Percentiles rank a stretch among this genome's conserved stretches.
phyloP scores from a whole-genome alignment of 2,888 invertebrate genomes.

The Orthosia incerta region DNA sequence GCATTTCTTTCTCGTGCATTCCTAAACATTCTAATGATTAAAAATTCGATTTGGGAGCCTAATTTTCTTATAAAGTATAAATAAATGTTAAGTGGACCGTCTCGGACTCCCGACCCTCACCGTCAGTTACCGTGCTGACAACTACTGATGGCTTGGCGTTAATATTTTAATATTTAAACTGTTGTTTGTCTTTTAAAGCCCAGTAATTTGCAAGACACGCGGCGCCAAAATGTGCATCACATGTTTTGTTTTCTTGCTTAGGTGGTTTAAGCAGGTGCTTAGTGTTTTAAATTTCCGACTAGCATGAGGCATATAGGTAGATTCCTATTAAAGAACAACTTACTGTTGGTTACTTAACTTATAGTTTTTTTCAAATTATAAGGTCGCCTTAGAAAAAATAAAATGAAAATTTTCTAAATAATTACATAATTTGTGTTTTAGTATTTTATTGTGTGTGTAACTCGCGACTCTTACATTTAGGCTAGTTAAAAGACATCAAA shows the following conservation, averaged over 20 bases:
- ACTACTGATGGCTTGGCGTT: conserved; percentile 44
- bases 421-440: background rate
- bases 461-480: background rate
- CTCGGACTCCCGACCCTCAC: conserved; percentile 13
- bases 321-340: background rate
- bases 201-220: conserved; percentile 37
- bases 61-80: conserved; percentile 62
- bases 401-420: background rate
- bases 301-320: background rate
- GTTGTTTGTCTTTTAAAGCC: conserved; percentile 40
- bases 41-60: conserved; percentile 48
- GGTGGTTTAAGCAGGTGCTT: conserved; percentile 1
- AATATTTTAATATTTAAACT: conserved; percentile 49
- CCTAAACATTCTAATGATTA: conserved; percentile 47
- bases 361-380: background rate
- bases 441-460: background rate
- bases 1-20: conserved; percentile 57
- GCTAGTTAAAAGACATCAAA: background rate
- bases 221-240: conserved; percentile 14
- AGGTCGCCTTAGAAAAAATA: background rate
- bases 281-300: background rate
- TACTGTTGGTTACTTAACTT: too few relatives aligned
- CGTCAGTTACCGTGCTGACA: conserved; percentile 44
- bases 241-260: conserved; percentile 3
- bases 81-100: conserved; percentile 58